Base-by-base conservation (phyloP, 1,140 invertebrate genomes). In the Panagrolaimus sp. region DNA sequence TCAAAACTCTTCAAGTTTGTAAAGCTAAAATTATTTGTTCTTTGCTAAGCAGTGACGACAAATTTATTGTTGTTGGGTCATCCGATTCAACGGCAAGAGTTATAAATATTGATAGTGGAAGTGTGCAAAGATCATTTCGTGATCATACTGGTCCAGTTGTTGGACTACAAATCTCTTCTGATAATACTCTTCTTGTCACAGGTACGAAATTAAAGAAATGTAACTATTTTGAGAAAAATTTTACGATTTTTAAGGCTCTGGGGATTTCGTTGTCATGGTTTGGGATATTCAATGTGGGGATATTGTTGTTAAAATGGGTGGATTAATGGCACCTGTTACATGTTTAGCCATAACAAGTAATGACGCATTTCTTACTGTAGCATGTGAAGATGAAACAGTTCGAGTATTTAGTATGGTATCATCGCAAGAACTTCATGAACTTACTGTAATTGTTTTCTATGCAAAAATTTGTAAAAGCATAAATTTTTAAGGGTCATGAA, bases 221-320 rank as follows among this genome's bases (percentile, higher is more conserved):
- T 10, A 63, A 8, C 8, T 0, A 12, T 43, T 46, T 32, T 4
- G 21, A 44, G 21, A n/a, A 28, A 45, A 46, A 65, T 46, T 62
- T 28, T 12, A 10, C n/a, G 28, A 9, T 26, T 46, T 38, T 78
- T 63, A 46, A 79, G 77, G 78, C 9, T 83, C 81, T 28, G 81
- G 81, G 47, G 80, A 82, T 67, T 82, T 82, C 62, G 78, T 73
- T 9, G 80, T 82, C 21, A 83, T 83, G 78, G 81, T 82, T 44
- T 82, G 79, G 79, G 70, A 78, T 63, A 75, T 82, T 45, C 65
- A 77, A 21, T 70, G 47, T 10, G 76, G 78, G 38, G 67, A 38
- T 38, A 17, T 71, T 2, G 43, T 74, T 38, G 64, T 55, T n/a
- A 73, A 73, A 73, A 78, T 83, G 74, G 69, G 75, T 63, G 82